Percentiles rank a stretch among this genome's conserved stretches.
phyloP scores from a whole-genome alignment of 53 echinoderm and acorn worm genomes.

The Antedon mediterranea region DNA sequence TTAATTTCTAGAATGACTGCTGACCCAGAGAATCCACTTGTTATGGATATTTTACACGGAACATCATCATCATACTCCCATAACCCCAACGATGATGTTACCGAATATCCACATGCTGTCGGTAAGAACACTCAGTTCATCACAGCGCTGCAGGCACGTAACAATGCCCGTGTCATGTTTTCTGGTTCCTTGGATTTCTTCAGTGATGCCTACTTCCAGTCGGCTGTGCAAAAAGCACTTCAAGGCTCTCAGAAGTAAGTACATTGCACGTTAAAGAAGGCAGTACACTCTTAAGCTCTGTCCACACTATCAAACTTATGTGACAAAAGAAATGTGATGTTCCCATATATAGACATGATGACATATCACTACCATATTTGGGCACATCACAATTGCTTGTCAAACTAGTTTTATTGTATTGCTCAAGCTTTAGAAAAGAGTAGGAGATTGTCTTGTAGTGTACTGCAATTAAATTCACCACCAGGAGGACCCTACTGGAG shows the following conservation, averaged over 20 bases:
- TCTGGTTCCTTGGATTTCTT: slow-evolving; percentile 89
- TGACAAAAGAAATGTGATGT: no score
- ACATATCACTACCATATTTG: no score
- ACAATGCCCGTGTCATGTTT: slow-evolving; percentile 93
- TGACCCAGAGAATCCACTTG: slow-evolving; percentile 80
- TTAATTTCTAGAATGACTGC: slow-evolving; percentile 51
- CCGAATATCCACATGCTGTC: slow-evolving; percentile 86
- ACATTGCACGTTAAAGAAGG: no score
- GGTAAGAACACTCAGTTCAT: slow-evolving; percentile 89
- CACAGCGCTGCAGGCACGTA: slow-evolving; percentile 90
- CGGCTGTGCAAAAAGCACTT: slow-evolving; percentile 74
- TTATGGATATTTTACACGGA: slow-evolving; percentile 73
- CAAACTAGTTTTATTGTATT: no score
- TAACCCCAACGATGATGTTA: slow-evolving; percentile 61
- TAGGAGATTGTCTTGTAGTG: no score
- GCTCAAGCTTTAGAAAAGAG: no score
- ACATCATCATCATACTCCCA: slow-evolving; percentile 75
- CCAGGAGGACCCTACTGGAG: no score
- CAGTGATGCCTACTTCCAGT: slow-evolving; percentile 90
- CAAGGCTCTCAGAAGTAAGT: slow-evolving; percentile 60
- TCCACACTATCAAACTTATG: no score
- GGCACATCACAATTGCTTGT: no score
- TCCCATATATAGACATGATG: no score
- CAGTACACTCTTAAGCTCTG: no score
- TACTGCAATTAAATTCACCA: no score